Evolutionary conservation across 2,888 invertebrate genomes (phyloP), one percentile per base, ranked within the genome.

Genomic region (Glyphotaelius pellucidus): DNA sequence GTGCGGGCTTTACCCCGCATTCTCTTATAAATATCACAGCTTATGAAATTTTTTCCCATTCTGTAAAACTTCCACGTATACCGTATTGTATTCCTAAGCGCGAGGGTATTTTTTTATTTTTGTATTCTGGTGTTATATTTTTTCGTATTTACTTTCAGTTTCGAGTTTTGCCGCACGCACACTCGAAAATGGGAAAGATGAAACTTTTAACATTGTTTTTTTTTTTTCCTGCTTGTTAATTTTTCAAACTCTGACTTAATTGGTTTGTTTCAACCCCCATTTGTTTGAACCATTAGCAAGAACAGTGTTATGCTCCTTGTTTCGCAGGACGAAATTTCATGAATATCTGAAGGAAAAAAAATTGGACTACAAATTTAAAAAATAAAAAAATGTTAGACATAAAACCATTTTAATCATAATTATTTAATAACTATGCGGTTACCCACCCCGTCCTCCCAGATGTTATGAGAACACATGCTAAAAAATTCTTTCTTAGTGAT

Each of bases 11-110:
- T 52, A 30, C 52, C 42, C 86, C 42, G 19, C 86, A 30, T 38
- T 89, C 38, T 80, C 88, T 89, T 89, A 79, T 79, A 79, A 89
- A 89, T 79, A 80, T 89, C 88, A 79, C 67, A 30, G 35, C 88
- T 89, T 89, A 89, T 89, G 79, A 89, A 80, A 79, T 79, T 79
- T 79, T n/a, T 79, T 30, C 32, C n/a, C 19, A n/a, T 89, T 89
- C n/a, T n/a, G 88, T 35, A 79, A 89, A 89, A 19, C 88, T 25
- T 89, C 79, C 88, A 89, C 88, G 88, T 86, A 14, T 30, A 12
- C 67, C 25, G n/a, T 86, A 86, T 86, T 47, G 47, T 86, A 86
- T 86, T 86, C 38, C 47, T 38, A 86, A 47, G 14, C 42, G 42
- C 25, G 67, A 67, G 9, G 25, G 9, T 67, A 67, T 67, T 67